Conservation (phyloP, 30 jellyfish, hydroid and myxozoan species). For the Chironex yamaguchii region DNA sequence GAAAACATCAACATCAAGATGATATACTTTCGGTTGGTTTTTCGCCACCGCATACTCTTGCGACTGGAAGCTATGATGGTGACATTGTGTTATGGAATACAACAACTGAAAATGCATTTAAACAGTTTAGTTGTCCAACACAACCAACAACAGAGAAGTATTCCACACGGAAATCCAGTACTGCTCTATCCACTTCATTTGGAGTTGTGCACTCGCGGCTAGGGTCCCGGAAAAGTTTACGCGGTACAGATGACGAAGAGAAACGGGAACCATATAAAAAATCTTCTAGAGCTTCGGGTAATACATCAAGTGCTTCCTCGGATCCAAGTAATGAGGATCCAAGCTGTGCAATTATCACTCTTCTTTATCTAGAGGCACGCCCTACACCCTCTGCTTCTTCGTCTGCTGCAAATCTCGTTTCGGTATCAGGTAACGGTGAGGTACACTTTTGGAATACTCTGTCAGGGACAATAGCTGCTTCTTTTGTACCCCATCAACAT, state of each 20-base stretch:
- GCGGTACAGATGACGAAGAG: not conserved
- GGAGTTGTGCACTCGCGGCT: not conserved
- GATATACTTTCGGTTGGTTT: slow-evolving; percentile 82
- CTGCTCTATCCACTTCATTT: slow-evolving; percentile 8
- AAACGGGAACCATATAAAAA: not conserved
- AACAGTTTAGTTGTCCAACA: slow-evolving; percentile 45
- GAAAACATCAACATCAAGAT: slow-evolving; percentile 85
- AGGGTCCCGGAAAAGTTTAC: not conserved
- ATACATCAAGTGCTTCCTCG: not conserved
- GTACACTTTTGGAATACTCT: slow-evolving; percentile 85
- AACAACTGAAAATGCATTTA: slow-evolving; percentile 71
- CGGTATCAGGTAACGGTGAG: slow-evolving; percentile 70
- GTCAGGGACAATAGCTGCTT: slow-evolving; percentile 58
- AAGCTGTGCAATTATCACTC: slow-evolving; percentile 39
- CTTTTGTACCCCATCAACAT: slow-evolving; percentile 72
- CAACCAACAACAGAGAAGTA: slow-evolving; percentile 21
- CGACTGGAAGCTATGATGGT: slow-evolving; percentile 91
- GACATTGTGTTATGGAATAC: slow-evolving; percentile 91
- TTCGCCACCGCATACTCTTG: slow-evolving; percentile 81
- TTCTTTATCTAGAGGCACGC: slow-evolving; percentile 41
- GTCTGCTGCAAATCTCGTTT: slow-evolving; percentile 69
- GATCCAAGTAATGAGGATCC: not conserved
- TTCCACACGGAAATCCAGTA: not conserved
- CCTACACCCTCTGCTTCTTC: slow-evolving; percentile 39
- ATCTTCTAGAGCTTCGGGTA: not conserved